Evolutionary conservation across 2,113 vertebrate genomes (phyloP).

Genomic region (Callipepla californica): DNA sequence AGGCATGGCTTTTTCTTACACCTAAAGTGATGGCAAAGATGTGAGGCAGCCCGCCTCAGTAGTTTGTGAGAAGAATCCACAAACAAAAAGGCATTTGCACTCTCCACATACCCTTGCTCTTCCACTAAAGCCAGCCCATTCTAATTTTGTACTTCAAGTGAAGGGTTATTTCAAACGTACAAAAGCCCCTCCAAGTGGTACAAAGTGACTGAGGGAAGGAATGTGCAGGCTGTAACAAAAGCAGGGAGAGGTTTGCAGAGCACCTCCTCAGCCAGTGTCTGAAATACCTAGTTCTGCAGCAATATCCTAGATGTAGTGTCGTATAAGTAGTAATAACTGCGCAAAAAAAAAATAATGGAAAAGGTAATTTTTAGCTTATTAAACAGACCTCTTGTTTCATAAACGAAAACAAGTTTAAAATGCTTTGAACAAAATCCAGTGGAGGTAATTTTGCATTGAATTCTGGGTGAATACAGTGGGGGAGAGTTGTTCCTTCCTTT

Average conservation of each 20-base stretch:
- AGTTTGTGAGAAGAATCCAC: background rate
- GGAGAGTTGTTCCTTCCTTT: background rate
- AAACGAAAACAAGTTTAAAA: background rate
- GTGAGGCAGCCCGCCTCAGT: background rate
- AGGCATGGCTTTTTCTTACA: rapidly evolving
- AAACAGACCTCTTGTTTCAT: background rate
- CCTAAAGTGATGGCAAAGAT: background rate
- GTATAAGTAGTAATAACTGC: background rate
- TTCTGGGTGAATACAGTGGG: background rate
- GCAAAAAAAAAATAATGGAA: background rate
- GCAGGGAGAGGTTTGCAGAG: background rate
- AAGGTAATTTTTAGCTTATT: background rate
- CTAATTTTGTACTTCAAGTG: background rate
- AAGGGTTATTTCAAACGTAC: background rate
- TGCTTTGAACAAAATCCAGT: background rate
- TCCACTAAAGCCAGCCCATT: background rate
- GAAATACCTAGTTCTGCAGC: background rate
- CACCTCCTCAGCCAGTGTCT: background rate
- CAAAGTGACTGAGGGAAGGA: background rate
- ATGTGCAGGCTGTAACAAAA: background rate
- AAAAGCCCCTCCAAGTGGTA: background rate
- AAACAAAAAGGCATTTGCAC: background rate
- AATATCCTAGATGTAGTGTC: background rate
- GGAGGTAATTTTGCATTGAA: background rate
- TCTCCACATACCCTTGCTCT: too few species aligned